Evolutionary conservation across 2,888 invertebrate genomes (phyloP).

Genomic region (Melipona bicolor): DNA sequence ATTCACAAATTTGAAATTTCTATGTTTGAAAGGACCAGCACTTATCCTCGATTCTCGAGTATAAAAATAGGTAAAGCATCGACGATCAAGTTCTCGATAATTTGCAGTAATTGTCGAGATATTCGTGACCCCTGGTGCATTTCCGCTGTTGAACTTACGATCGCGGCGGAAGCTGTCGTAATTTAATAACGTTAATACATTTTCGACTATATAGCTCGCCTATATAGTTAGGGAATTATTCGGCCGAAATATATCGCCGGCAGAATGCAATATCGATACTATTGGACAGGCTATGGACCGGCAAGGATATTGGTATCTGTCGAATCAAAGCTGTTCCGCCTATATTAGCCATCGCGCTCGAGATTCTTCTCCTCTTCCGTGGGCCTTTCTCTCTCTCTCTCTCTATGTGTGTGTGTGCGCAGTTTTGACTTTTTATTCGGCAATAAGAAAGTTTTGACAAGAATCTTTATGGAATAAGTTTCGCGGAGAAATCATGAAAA

Average conservation of each 20-base stretch:
- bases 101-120: background rate
- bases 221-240: slow-evolving; percentile 7
- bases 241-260: slow-evolving; percentile 36
- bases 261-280: slow-evolving; percentile 69
- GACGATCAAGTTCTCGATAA: background rate
- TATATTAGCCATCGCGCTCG: slow-evolving; percentile 45
- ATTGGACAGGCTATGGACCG: slow-evolving; percentile 22
- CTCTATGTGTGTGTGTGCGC: background rate
- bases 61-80: background rate
- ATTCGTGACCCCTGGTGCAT: background rate
- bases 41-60: background rate
- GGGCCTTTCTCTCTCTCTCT: too few relatives aligned
- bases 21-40: too few relatives aligned
- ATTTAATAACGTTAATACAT: slow-evolving; percentile 33
- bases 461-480: slow-evolving; percentile 80
- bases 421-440: slow-evolving; percentile 75
- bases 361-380: slow-evolving; percentile 18
- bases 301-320: slow-evolving; percentile 51
- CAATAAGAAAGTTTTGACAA: slow-evolving; percentile 80
- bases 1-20: too few relatives aligned
- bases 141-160: background rate
- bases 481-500: slow-evolving; percentile 61
- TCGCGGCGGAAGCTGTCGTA: background rate
- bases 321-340: slow-evolving; percentile 61
- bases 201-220: background rate